phyloP scores from a whole-genome alignment of 2,888 invertebrate species.

The Zygogramma bicolorata region DNA sequence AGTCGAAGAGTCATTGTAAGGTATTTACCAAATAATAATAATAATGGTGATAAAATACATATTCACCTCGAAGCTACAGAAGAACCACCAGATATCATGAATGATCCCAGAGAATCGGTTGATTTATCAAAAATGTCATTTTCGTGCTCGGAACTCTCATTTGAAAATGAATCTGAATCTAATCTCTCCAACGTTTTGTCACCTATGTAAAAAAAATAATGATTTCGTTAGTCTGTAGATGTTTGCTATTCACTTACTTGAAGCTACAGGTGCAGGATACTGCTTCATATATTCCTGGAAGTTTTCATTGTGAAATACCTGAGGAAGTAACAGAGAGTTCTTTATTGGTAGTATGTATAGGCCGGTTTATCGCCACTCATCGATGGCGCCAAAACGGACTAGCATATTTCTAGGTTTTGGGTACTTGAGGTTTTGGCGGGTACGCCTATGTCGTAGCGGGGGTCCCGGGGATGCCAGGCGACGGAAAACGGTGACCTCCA shows the following conservation, averaged over 20 bases:
- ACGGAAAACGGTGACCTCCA: too few relatives aligned
- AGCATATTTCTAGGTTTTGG: too few relatives aligned
- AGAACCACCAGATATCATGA: background rate
- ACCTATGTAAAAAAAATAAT: slow-evolving; percentile 21
- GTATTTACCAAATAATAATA: too few relatives aligned
- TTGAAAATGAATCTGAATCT: slow-evolving; percentile 24
- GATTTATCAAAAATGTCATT: background rate
- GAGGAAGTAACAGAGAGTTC: too few relatives aligned
- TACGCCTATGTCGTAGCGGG: too few relatives aligned
- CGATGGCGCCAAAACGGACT: too few relatives aligned
- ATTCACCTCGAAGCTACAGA: slow-evolving; percentile 22
- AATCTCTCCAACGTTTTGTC: slow-evolving; percentile 23
- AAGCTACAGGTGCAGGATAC: slow-evolving; percentile 22
- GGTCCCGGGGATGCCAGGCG: too few relatives aligned
- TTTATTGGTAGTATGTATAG: too few relatives aligned
- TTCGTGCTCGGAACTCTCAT: slow-evolving; percentile 15
- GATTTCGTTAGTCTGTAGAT: background rate
- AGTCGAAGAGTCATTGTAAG: too few relatives aligned
- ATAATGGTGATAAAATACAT: too few relatives aligned
- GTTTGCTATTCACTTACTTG: slow-evolving; percentile 14
- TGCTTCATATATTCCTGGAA: slow-evolving; percentile 41
- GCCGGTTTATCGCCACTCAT: too few relatives aligned
- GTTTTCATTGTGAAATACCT: slow-evolving; percentile 57
- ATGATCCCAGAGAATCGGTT: background rate
- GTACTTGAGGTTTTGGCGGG: too few relatives aligned